Conservation (phyloP, 2,797 vertebrate genomes). For the Tragelaphus eurycerus region DNA sequence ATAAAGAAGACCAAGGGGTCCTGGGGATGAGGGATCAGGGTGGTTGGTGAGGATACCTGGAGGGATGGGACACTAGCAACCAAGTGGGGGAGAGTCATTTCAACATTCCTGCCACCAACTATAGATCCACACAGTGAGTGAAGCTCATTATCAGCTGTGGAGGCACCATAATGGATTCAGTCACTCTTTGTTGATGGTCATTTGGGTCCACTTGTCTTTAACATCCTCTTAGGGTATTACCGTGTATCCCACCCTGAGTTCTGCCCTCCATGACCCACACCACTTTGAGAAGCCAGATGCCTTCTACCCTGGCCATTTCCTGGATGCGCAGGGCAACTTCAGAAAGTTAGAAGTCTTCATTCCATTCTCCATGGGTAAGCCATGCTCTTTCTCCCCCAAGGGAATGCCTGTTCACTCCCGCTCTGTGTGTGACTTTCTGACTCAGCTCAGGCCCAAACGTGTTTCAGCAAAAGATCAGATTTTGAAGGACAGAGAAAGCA, state of each 20-base stretch:
- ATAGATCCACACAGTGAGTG: too few relatives aligned
- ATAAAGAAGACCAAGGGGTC: not conserved
- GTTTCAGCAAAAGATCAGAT: not conserved
- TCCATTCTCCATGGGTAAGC: slow-evolving; percentile 64
- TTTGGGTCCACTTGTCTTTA: not conserved
- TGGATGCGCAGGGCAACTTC: slow-evolving; percentile 56
- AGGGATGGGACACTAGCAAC: not conserved
- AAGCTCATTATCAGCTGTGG: not conserved
- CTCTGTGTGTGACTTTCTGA: not conserved
- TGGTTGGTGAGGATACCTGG: not conserved
- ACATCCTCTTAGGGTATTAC: slow-evolving; percentile 66
- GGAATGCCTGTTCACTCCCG: not conserved
- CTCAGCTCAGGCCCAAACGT: not conserved
- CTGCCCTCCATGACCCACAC: slow-evolving; percentile 63
- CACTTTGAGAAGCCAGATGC: slow-evolving; percentile 37
- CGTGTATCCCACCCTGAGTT: slow-evolving; percentile 42
- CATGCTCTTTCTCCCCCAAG: not conserved
- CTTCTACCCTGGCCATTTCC: slow-evolving; percentile 62
- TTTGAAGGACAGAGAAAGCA: not conserved
- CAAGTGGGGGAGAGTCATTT: not conserved
- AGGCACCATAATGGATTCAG: not conserved
- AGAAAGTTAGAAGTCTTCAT: slow-evolving; percentile 39
- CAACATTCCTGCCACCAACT: too few relatives aligned
- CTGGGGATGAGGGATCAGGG: not conserved
- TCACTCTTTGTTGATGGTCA: not conserved